Conservation (phyloP, 2,113 vertebrate genomes). For the Rhinolophus ferrumequinum region DNA sequence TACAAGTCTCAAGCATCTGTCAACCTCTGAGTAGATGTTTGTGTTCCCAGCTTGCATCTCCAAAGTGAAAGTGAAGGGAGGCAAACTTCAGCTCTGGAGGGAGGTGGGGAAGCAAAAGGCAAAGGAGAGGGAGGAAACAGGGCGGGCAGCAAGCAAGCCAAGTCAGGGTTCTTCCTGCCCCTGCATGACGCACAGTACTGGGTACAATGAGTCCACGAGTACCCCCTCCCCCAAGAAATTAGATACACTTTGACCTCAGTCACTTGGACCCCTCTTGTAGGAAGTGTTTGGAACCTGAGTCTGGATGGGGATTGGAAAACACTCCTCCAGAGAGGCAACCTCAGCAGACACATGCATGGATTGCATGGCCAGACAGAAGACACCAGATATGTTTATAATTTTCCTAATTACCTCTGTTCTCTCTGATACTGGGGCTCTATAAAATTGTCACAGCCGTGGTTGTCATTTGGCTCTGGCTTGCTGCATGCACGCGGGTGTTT, state of each 20-base stretch:
- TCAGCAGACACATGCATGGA: background rate
- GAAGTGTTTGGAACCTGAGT: background rate
- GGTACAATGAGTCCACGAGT: accelerated
- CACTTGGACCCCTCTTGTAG: background rate
- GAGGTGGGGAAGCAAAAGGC: background rate
- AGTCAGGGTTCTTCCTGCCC: background rate
- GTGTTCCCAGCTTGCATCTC: background rate
- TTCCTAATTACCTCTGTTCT: slow-evolving; percentile 33
- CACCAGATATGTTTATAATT: background rate
- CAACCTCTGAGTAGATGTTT: background rate
- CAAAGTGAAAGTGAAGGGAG: slow-evolving; percentile 40
- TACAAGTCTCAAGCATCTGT: background rate
- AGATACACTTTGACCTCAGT: slow-evolving; percentile 10
- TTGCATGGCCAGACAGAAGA: slow-evolving; percentile 3
- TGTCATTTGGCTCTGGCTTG: slow-evolving; percentile 66
- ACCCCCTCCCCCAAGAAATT: background rate
- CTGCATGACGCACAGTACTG: background rate
- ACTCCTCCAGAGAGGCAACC: background rate
- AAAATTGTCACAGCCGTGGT: slow-evolving; percentile 62
- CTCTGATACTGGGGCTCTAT: slow-evolving; percentile 45
- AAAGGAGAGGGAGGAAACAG: background rate
- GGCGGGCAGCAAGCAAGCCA: background rate
- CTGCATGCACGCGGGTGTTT: slow-evolving; percentile 65
- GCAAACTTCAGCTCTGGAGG: background rate
- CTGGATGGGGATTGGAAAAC: background rate